A percentile compares a stretch with the other conserved stretches of the same genome.
These are phyloP conservation scores for Platysteira castanea DNA, from an alignment of 2,113 vertebrate genomes.

Conservation along the genomic window DNA sequence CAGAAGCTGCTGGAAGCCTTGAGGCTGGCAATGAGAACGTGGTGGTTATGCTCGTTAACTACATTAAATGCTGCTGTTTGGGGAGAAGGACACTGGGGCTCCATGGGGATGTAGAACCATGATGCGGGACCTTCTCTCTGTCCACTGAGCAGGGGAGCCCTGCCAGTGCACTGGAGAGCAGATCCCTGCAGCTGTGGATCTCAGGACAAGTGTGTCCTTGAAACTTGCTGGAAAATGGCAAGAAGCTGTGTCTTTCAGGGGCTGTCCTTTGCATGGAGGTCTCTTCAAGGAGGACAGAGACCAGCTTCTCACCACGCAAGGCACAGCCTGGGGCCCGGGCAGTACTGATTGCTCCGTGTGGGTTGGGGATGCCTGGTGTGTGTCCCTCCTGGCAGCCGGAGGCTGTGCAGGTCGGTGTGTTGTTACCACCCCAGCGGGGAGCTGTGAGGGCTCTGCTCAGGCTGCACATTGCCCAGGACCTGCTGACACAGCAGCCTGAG, in stretches of 20 bases:
- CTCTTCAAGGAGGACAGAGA: background rate
- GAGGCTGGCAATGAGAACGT: background rate
- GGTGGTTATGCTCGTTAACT: background rate
- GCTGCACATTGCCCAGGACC: background rate
- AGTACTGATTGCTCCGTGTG: accelerated
- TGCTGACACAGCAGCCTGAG: background rate
- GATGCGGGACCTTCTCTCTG: accelerated
- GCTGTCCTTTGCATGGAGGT: background rate
- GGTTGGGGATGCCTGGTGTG: accelerated
- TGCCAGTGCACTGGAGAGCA: background rate
- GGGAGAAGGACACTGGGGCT: background rate
- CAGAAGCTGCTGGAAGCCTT: background rate
- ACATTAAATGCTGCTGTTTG: background rate
- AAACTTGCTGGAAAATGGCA: background rate
- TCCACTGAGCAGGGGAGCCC: background rate
- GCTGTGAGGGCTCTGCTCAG: background rate
- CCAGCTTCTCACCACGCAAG: background rate
- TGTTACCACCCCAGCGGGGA: background rate
- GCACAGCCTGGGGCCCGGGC: background rate
- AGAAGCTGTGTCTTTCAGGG: background rate
- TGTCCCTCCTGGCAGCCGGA: background rate
- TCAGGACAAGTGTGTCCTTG: background rate
- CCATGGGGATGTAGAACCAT: background rate
- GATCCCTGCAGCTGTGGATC: background rate
- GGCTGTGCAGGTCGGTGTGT: accelerated